A percentile compares a stretch with the other conserved stretches of the same genome.
Evolutionary conservation across 2,888 invertebrate species (phyloP).

Genomic region (Neoaliturus tenellus): DNA sequence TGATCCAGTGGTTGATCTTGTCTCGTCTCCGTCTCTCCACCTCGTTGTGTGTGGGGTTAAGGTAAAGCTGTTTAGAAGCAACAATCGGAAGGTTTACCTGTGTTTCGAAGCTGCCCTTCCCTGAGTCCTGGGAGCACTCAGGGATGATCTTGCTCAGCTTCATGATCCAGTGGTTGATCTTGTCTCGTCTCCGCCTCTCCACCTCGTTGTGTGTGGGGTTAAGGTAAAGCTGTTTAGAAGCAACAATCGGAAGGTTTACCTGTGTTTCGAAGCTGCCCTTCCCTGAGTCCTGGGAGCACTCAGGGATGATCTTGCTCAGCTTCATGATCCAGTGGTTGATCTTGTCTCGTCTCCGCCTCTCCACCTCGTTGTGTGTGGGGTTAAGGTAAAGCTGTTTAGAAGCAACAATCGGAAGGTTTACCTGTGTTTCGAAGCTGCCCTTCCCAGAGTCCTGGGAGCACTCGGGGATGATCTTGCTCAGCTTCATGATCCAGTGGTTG

Average conservation of each 20-base stretch:
- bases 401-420: too few species aligned
- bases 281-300: conserved; percentile 76
- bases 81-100: too few species aligned
- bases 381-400: too few species aligned
- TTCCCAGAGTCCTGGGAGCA: too few species aligned
- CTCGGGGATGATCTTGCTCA: too few species aligned
- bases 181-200: conserved; percentile 93
- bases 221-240: too few species aligned
- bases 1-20: conserved; percentile 98
- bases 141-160: conserved; percentile 95
- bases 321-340: conserved; percentile 98
- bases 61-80: too few species aligned
- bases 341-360: conserved; percentile 94
- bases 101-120: conserved; percentile 78
- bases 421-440: too few species aligned
- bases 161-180: conserved; percentile 98
- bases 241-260: too few species aligned
- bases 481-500: too few species aligned
- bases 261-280: conserved; percentile 77
- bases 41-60: conserved; percentile 98
- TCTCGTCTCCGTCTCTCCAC: conserved; percentile 95
- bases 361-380: conserved; percentile 98
- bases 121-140: conserved; percentile 77
- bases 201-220: conserved; percentile 98
- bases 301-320: conserved; percentile 92